Evolutionary conservation across 1,140 invertebrate species (phyloP).

Genomic region (Rhizoglyphus robini): DNA sequence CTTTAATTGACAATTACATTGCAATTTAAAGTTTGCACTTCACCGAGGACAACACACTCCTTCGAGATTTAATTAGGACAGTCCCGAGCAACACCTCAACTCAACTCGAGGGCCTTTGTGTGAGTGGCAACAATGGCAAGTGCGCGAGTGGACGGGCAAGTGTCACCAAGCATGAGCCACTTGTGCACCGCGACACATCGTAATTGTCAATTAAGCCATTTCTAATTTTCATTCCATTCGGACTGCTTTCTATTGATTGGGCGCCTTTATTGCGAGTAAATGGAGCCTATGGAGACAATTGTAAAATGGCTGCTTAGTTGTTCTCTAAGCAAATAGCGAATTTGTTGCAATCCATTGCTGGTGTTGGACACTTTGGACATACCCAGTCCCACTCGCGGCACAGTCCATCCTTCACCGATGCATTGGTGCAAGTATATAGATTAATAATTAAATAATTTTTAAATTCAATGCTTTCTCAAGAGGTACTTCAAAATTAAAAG

Average conservation of each 20-base stretch:
- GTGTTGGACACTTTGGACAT: not conserved
- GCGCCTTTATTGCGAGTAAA: constrained; percentile 1
- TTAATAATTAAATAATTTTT: constrained; percentile 12
- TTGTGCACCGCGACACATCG: too few relatives aligned
- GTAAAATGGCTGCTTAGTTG: not conserved
- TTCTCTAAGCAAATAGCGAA: constrained; percentile 2
- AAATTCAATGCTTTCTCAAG: not conserved
- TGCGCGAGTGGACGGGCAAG: too few relatives aligned
- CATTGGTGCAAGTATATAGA: not conserved
- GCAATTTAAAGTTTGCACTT: too few relatives aligned
- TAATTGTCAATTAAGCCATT: constrained; percentile 6
- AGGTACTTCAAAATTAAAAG: constrained; percentile 10
- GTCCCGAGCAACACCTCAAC: too few relatives aligned
- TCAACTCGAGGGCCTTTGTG: too few relatives aligned
- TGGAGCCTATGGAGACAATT: constrained; percentile 7
- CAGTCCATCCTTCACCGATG: not conserved
- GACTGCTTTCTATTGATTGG: not conserved
- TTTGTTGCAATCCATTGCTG: not conserved
- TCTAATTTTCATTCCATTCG: constrained; percentile 12
- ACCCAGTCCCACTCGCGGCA: not conserved
- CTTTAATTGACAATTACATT: too few relatives aligned
- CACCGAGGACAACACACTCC: too few relatives aligned
- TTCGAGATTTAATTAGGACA: too few relatives aligned
- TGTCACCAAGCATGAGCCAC: too few relatives aligned
- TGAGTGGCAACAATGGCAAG: too few relatives aligned